Percentiles rank a stretch among this genome's conserved stretches.
Evolutionary conservation across 1,140 invertebrate genomes (phyloP).

Genomic region (Drosophila yakuba): DNA sequence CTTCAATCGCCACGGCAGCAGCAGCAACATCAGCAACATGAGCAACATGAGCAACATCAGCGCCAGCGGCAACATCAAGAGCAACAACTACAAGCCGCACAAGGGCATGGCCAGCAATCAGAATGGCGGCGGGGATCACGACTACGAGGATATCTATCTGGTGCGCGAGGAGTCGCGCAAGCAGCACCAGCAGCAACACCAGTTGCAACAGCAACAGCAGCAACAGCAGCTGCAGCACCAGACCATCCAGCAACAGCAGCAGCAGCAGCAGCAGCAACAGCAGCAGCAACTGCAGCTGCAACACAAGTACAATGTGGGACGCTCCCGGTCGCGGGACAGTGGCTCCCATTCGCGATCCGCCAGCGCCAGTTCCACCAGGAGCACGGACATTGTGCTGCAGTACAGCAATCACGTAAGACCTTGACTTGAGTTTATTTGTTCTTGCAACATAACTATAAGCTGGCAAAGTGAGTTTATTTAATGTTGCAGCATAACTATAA

Average conservation of each 20-base stretch:
- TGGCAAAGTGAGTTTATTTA: neutral
- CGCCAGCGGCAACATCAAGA: constrained; percentile 10
- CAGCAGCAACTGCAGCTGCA: constrained; percentile 45
- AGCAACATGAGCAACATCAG: neutral
- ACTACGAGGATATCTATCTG: constrained; percentile 91
- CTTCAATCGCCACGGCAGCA: constrained; percentile 37
- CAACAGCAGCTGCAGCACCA: constrained; percentile 37
- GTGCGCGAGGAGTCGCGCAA: constrained; percentile 87
- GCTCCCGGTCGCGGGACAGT: constrained; percentile 87
- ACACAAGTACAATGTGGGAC: constrained; percentile 74
- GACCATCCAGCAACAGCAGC: constrained; percentile 29
- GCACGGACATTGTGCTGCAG: constrained; percentile 82
- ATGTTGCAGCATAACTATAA: too few relatives aligned
- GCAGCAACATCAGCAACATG: constrained; percentile 19
- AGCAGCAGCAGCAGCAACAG: constrained; percentile 25
- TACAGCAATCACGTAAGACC: constrained; percentile 80
- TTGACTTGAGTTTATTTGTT: neutral
- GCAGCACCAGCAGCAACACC: constrained; percentile 55
- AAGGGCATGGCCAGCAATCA: constrained; percentile 37
- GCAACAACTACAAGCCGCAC: constrained; percentile 49
- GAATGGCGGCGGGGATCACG: constrained; percentile 86
- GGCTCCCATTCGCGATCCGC: constrained; percentile 89
- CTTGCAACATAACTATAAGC: too few relatives aligned
- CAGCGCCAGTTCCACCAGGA: constrained; percentile 86
- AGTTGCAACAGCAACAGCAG: constrained; percentile 37